phyloP scores from a whole-genome alignment of 2,797 vertebrate genomes.

The Scleropages formosus region DNA sequence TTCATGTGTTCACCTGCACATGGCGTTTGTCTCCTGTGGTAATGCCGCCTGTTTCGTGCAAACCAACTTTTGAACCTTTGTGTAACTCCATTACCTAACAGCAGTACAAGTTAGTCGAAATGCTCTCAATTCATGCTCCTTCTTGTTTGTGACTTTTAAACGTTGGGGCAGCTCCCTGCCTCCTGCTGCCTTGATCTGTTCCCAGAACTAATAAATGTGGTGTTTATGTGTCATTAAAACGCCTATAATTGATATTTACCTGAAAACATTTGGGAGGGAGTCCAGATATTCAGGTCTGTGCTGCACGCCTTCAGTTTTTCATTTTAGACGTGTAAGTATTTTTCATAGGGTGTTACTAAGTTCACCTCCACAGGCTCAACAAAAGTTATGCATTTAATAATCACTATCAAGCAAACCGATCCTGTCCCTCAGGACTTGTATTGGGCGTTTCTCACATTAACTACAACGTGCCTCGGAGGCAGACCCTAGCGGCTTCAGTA shows the following conservation, averaged over 20 bases:
- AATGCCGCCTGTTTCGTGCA: no score
- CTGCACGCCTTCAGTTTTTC: not conserved
- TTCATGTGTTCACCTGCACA: no score
- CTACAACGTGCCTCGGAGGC: no score
- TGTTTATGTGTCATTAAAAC: not conserved
- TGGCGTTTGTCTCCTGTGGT: no score
- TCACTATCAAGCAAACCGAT: conserved; percentile 13
- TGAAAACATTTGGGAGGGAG: conserved; percentile 9
- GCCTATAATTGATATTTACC: not conserved
- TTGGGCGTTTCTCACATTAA: not conserved
- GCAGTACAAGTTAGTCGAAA: not conserved
- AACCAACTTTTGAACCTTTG: not conserved
- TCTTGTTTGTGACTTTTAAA: not conserved
- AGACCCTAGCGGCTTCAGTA: no score
- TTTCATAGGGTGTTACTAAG: not conserved
- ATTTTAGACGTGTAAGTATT: not conserved
- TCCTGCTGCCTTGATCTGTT: not conserved
- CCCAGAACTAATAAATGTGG: not conserved
- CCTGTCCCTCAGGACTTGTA: conserved; percentile 18
- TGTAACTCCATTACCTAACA: not conserved
- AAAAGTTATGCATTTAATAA: conserved; percentile 14
- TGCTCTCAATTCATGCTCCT: conserved; percentile 4
- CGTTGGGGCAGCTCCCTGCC: not conserved
- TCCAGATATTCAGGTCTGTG: not conserved
- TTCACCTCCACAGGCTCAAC: not conserved